phyloP scores from a whole-genome alignment of 2,888 invertebrate genomes.

The Exocentrus adspersus region DNA sequence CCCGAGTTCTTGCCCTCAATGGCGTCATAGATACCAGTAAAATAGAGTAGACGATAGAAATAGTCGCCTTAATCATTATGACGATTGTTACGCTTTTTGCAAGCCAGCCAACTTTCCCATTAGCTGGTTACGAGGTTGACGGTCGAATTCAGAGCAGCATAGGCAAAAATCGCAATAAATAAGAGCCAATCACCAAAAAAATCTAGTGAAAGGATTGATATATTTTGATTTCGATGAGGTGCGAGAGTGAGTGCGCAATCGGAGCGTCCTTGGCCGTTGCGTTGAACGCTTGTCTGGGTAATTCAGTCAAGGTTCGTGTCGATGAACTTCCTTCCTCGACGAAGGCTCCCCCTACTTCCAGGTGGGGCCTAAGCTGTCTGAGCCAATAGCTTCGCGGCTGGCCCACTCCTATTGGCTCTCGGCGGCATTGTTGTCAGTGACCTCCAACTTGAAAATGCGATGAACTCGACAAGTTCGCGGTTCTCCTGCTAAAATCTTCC shows the following conservation, averaged over 20 bases:
- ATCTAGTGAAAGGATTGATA: slow-evolving; percentile 57
- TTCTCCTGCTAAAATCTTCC: slow-evolving; percentile 63
- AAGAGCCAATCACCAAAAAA: slow-evolving; percentile 29
- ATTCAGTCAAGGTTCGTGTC: slow-evolving; percentile 89
- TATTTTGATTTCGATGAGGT: slow-evolving; percentile 55
- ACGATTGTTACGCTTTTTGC: too few relatives aligned
- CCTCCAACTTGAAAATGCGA: slow-evolving; percentile 85
- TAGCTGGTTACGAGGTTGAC: neutral
- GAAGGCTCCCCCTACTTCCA: slow-evolving; percentile 54
- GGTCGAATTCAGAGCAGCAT: neutral
- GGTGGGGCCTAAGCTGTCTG: slow-evolving; percentile 55
- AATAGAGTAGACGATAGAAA: too few relatives aligned
- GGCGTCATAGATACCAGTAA: too few relatives aligned
- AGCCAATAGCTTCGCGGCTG: slow-evolving; percentile 59
- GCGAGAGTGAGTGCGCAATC: slow-evolving; percentile 54
- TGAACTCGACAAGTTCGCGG: slow-evolving; percentile 73
- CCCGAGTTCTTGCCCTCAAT: too few relatives aligned
- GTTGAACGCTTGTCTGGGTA: slow-evolving; percentile 72
- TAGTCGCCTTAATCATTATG: too few relatives aligned
- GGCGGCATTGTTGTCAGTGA: slow-evolving; percentile 79
- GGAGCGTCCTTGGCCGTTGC: slow-evolving; percentile 60
- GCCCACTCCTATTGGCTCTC: slow-evolving; percentile 65
- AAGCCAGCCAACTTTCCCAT: neutral
- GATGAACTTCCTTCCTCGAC: slow-evolving; percentile 73
- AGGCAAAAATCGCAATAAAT: slow-evolving; percentile 10